Percentiles rank a stretch among this genome's conserved stretches.
Conservation (phyloP, 2,113 vertebrate genomes). For the Chrysemys picta region DNA sequence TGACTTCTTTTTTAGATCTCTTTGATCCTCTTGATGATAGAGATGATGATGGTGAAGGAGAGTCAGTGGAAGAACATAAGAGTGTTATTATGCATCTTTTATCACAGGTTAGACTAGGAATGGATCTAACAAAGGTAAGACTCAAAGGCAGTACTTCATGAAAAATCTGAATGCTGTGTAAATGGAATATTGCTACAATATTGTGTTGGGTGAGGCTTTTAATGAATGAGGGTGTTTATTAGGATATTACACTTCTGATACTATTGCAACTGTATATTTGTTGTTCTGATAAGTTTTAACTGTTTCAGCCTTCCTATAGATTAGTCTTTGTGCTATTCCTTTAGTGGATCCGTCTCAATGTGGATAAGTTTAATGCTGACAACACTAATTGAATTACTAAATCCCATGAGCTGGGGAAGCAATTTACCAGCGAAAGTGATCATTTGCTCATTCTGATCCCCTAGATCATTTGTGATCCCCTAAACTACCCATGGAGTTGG, state of each 20-base stretch:
- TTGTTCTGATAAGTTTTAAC: background rate
- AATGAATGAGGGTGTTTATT: background rate
- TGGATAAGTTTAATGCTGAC: background rate
- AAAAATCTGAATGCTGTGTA: background rate
- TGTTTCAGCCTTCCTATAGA: background rate
- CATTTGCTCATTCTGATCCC: background rate
- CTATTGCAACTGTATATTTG: background rate
- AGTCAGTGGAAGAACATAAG: constrained; percentile 98
- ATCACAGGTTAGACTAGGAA: constrained; percentile 96
- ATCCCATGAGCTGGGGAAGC: background rate
- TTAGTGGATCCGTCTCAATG: background rate
- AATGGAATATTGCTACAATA: background rate
- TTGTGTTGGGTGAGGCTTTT: background rate
- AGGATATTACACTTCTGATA: background rate
- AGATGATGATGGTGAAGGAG: constrained; percentile 93
- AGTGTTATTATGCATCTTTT: constrained; percentile 99
- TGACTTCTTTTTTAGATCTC: constrained; percentile 80
- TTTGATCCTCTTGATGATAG: constrained; percentile 94
- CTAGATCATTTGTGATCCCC: too few relatives aligned
- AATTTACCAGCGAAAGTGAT: background rate
- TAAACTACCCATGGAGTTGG: background rate
- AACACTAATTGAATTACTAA: background rate
- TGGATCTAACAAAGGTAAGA: constrained; percentile 98
- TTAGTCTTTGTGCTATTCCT: background rate
- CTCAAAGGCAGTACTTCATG: background rate